A percentile compares a stretch with the other conserved stretches of the same genome.
phyloP scores from a whole-genome alignment of 2,888 invertebrate genomes.

The Mesorhabditis belari region DNA sequence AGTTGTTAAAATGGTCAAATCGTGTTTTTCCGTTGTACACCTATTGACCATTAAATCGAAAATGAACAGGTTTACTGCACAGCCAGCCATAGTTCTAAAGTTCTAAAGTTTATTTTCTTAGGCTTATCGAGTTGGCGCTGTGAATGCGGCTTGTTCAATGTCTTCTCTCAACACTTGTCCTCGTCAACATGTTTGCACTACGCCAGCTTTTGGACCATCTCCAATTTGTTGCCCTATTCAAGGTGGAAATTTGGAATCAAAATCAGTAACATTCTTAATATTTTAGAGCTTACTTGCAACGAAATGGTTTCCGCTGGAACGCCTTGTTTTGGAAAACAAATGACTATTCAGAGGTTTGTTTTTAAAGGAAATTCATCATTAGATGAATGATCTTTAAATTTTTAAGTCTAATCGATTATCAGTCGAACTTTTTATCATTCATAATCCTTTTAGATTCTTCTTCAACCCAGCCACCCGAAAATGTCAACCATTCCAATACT shows the following conservation, averaged over 20 bases:
- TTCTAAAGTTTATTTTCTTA: neutral
- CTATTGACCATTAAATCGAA: no score
- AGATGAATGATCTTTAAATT: no score
- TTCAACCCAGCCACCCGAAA: conserved; percentile 33
- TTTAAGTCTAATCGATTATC: no score
- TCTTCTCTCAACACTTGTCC: conserved; percentile 40
- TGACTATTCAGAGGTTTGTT: conserved; percentile 46
- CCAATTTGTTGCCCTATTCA: conserved; percentile 46
- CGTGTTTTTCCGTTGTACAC: no score
- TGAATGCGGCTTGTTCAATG: conserved; percentile 43
- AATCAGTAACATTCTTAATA: neutral
- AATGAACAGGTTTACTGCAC: no score
- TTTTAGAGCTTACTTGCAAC: conserved; percentile 36
- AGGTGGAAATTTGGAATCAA: conserved; percentile 11
- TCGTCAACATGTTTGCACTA: conserved; percentile 40
- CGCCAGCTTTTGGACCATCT: conserved; percentile 42
- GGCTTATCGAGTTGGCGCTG: conserved; percentile 43
- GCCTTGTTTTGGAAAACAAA: conserved; percentile 43
- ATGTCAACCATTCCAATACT: conserved; percentile 52
- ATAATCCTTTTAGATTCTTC: conserved; percentile 4
- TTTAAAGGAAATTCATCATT: no score
- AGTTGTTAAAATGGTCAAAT: no score
- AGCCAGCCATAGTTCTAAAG: neutral
- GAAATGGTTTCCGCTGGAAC: conserved; percentile 48
- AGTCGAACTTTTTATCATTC: neutral